Percentiles rank a stretch among this genome's conserved stretches.
These are phyloP conservation scores for Dendrocopos noguchii DNA, from an alignment of 2,113 vertebrate species.

Conservation along the genomic window DNA sequence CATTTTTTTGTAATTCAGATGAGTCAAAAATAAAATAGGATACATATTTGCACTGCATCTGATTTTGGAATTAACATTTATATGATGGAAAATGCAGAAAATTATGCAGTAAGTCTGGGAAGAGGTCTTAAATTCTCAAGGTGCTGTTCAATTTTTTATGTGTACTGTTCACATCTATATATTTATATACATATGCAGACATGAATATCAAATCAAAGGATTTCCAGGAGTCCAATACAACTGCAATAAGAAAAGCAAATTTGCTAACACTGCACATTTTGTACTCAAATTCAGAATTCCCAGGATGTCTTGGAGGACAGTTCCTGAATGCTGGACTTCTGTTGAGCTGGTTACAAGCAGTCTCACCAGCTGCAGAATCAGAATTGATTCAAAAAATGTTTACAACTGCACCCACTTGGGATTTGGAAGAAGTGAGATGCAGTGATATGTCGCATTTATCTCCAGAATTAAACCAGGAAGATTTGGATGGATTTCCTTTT, in stretches of 20 bases:
- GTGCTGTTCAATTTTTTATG: background rate
- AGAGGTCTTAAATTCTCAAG: background rate
- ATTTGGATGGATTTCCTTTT: background rate
- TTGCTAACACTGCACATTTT: background rate
- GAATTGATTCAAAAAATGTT: background rate
- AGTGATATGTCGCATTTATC: background rate
- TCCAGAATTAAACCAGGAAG: background rate
- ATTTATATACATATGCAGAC: background rate
- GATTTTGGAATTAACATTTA: background rate
- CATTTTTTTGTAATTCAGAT: background rate
- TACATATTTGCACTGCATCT: background rate
- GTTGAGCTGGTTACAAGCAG: background rate
- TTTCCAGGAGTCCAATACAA: background rate
- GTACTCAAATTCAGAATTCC: background rate
- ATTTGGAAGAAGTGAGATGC: background rate
- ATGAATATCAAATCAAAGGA: background rate
- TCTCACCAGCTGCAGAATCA: background rate
- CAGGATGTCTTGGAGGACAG: background rate
- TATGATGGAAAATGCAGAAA: background rate
- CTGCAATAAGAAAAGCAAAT: background rate
- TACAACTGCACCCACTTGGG: background rate
- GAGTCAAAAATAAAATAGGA: background rate
- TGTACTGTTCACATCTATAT: background rate
- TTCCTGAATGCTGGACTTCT: background rate
- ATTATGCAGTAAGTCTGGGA: background rate